These are phyloP conservation scores for Sapayoa aenigma DNA, from an alignment of 2,113 vertebrate genomes.

Conservation along the genomic window DNA sequence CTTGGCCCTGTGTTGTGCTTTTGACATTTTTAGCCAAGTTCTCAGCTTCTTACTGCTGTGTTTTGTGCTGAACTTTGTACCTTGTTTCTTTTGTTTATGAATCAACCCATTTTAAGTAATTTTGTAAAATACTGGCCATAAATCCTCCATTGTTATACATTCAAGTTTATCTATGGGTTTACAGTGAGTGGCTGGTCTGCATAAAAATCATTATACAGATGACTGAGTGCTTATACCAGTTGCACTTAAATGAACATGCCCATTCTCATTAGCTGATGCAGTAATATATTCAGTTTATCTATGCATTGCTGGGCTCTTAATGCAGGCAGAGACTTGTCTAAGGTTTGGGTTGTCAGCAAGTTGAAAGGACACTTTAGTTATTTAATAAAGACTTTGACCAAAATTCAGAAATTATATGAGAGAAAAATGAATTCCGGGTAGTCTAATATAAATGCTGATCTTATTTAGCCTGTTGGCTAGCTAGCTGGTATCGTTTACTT, in stretches of 20 bases:
- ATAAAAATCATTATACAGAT: slow-evolving; percentile 59
- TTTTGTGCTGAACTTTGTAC: slow-evolving; percentile 74
- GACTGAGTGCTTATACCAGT: slow-evolving; percentile 83
- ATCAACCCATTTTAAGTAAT: slow-evolving; percentile 58
- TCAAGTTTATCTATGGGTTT: slow-evolving; percentile 70
- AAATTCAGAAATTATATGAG: slow-evolving; percentile 77
- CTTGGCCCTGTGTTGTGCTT: slow-evolving; percentile 68
- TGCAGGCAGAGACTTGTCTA: slow-evolving; percentile 81
- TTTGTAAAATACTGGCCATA: slow-evolving; percentile 71
- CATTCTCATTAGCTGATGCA: slow-evolving; percentile 84
- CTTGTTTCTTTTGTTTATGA: slow-evolving; percentile 59
- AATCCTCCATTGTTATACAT: slow-evolving; percentile 52
- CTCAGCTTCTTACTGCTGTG: slow-evolving; percentile 78
- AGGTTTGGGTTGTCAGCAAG: slow-evolving; percentile 81
- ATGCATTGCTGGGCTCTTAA: slow-evolving; percentile 90
- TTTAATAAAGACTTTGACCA: slow-evolving; percentile 82
- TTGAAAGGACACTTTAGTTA: slow-evolving; percentile 82
- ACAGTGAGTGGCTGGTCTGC: slow-evolving; percentile 75
- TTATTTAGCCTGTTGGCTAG: slow-evolving; percentile 84
- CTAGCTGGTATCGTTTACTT: slow-evolving; percentile 82
- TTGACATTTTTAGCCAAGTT: slow-evolving; percentile 66
- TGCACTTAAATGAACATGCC: slow-evolving; percentile 78
- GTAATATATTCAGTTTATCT: slow-evolving; percentile 91
- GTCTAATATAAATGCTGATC: slow-evolving; percentile 77
- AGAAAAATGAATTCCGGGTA: slow-evolving; percentile 75